Evolutionary conservation across 2,888 invertebrate species (phyloP).

Genomic region (Bellardia pandia): DNA sequence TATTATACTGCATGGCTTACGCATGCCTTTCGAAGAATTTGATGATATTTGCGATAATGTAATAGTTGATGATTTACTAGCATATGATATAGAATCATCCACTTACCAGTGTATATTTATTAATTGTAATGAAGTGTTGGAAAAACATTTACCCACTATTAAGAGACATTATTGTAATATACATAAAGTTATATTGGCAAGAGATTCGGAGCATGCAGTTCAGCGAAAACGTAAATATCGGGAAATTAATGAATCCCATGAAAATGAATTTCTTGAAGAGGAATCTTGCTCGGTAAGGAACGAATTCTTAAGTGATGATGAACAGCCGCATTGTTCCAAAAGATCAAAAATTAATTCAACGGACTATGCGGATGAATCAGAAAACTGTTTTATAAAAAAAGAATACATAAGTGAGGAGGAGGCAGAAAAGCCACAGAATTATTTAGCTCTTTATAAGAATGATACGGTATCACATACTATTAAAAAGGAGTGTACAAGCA

Average conservation of each 20-base stretch:
- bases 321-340: neutral
- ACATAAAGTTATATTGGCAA: neutral
- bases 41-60: neutral
- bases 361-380: neutral
- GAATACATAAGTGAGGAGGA: slow-evolving; percentile 3
- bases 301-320: neutral
- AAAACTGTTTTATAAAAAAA: neutral
- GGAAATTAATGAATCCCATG: neutral
- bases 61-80: neutral
- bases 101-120: neutral
- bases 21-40: neutral
- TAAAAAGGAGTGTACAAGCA: too few relatives aligned
- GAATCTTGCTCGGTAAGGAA: neutral
- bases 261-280: neutral
- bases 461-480: too few relatives aligned
- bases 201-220: too few relatives aligned
- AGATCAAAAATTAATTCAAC: neutral
- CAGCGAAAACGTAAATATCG: too few relatives aligned
- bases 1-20: neutral
- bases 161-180: neutral
- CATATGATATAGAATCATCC: neutral
- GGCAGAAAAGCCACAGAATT: too few relatives aligned
- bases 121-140: too few relatives aligned
- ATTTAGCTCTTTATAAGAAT: too few relatives aligned
- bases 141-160: neutral